These are phyloP conservation scores for Enteromius paludinosus DNA, from an alignment of 2,797 vertebrate genomes.

Conservation along the genomic window DNA sequence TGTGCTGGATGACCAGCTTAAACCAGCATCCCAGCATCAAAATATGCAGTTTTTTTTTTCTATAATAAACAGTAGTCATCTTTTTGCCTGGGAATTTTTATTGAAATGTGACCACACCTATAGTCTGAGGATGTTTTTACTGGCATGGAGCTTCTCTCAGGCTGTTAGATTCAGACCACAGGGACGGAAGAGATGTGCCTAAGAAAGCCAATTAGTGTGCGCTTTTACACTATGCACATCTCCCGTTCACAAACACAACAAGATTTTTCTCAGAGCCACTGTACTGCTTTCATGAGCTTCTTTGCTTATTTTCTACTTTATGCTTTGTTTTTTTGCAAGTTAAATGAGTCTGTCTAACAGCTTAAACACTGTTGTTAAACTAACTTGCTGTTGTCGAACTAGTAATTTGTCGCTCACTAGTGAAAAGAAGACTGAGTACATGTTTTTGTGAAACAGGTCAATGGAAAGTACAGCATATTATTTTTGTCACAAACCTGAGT, in stretches of 20 bases:
- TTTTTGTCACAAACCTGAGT: not conserved
- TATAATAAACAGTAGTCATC: not conserved
- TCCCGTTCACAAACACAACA: not conserved
- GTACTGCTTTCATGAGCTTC: not conserved
- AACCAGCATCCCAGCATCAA: too few relatives aligned
- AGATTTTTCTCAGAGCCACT: conserved; percentile 1
- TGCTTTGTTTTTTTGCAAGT: conserved; percentile 12
- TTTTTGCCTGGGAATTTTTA: not conserved
- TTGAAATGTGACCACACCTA: not conserved
- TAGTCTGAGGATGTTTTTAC: not conserved
- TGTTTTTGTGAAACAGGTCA: conserved; percentile 3
- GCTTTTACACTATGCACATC: not conserved
- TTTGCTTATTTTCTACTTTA: conserved; percentile 10
- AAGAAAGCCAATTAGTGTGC: conserved; percentile 58
- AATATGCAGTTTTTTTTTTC: not conserved
- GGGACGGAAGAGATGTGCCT: conserved; percentile 44
- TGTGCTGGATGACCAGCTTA: too few relatives aligned
- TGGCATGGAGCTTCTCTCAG: conserved; percentile 12
- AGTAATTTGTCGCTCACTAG: not conserved
- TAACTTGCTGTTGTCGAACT: conserved; percentile 24
- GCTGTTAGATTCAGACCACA: conserved; percentile 38
- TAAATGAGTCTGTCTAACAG: not conserved
- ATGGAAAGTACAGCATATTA: not conserved
- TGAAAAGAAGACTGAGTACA: not conserved
- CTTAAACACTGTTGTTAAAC: conserved; percentile 26